A percentile compares a stretch with the other conserved stretches of the same genome.
Conservation (phyloP, 1,140 invertebrate genomes). For the Drosophila pandora region DNA sequence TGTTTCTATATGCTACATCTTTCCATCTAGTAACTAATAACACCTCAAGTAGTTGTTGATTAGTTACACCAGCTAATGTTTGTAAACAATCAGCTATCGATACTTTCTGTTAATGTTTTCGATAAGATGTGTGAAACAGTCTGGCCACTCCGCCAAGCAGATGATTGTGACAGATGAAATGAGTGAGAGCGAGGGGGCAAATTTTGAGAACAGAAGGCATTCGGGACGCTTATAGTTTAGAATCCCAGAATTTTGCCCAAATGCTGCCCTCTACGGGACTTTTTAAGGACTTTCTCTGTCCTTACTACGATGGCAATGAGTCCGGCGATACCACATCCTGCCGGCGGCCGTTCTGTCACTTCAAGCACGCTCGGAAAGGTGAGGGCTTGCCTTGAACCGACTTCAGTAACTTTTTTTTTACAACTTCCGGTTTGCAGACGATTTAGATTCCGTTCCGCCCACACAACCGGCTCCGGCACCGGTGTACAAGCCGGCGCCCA, state of each 20-base stretch:
- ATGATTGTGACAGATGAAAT: constrained; percentile 49
- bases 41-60: neutral
- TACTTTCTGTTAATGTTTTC: neutral
- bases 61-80: neutral
- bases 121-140: too few relatives aligned
- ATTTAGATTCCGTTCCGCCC: constrained; percentile 42
- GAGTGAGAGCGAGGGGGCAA: constrained; percentile 39
- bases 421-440: constrained; percentile 51
- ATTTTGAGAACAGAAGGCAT: constrained; percentile 25
- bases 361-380: constrained; percentile 91
- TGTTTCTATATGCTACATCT: neutral
- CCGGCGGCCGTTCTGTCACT: constrained; percentile 95
- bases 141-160: constrained; percentile 41
- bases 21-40: neutral
- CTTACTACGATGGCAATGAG: constrained; percentile 89
- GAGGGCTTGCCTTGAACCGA: constrained; percentile 31
- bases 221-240: constrained; percentile 24
- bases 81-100: neutral
- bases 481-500: constrained; percentile 70
- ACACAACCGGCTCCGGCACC: constrained; percentile 49
- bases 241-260: constrained; percentile 13
- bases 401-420: neutral
- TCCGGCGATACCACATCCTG: constrained; percentile 84
- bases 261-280: constrained; percentile 95
- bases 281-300: constrained; percentile 92